Evolutionary conservation across 1,140 invertebrate genomes (phyloP), one percentile per base, ranked within the genome.

Genomic region (Adoxophyes honmai): DNA sequence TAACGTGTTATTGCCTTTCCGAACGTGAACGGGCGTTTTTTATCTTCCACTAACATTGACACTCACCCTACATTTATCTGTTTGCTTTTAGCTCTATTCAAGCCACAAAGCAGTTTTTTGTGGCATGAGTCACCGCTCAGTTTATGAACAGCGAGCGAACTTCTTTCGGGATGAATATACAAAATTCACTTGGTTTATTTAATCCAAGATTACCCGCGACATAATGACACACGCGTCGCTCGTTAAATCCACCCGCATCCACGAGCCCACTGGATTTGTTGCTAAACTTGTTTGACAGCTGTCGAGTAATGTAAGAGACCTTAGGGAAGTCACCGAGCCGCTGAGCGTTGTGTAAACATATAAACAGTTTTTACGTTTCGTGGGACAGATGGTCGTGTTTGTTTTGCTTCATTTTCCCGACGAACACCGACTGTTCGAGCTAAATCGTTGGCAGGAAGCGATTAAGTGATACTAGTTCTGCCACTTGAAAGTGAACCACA

Each of bases 281-380:
- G 58, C 36, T 39, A 54, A 36, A 64, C 63, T 64, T 60, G 66
- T 68, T 70, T 70, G 68, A 66, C 65, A 64, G 56, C 60, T 67
- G 68, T 70, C 58, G 55, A 54, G 57, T 61, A 60, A 64, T 57
- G 62, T 58, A 52, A 57, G 38, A 51, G 53, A 39, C 34, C 60
- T 62, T 34, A 34, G 48, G 38, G 44, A 52, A 54, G 59, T 28
- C 21, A 28, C 21, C 21, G 6, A 63, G 48, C 53, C 44, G 38
- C 57, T 55, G 59, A 67, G 59, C 65, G 63, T 13, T 44, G 39
- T 48, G 11, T 48, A 48, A 48, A 48, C 42, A 48, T 15, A 42
- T 42, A 42, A 16, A 44, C 39, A 10, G 39, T 44, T 21, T 44
- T 48, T 9, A 15, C 42, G 11, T 10, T 28, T 28, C 11, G n/a